Percentiles rank a stretch among this genome's conserved stretches.
These are phyloP conservation scores for Chrysolophus pictus DNA, from an alignment of 2,797 vertebrate genomes.

Conservation along the genomic window DNA sequence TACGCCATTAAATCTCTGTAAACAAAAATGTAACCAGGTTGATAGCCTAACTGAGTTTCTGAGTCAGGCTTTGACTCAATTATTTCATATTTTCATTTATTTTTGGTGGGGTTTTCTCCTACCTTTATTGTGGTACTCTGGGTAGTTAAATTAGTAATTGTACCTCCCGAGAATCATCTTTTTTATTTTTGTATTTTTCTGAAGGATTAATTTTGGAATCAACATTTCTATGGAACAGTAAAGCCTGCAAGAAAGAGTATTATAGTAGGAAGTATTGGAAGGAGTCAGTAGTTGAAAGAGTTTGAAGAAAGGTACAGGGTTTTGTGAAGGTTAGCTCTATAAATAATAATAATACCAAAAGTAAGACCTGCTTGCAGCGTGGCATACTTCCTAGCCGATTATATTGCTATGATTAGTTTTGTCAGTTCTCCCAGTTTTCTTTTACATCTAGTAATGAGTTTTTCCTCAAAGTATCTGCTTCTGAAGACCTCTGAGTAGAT, in stretches of 20 bases:
- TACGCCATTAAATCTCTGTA: neutral
- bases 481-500: neutral
- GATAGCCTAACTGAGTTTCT: neutral
- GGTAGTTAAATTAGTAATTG: neutral
- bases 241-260: neutral
- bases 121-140: neutral
- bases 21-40: neutral
- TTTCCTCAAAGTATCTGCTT: neutral
- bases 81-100: neutral
- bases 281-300: neutral
- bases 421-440: neutral
- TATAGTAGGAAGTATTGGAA: neutral
- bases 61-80: neutral
- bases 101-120: neutral
- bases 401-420: rapidly evolving
- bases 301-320: rapidly evolving
- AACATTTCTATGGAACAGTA: neutral
- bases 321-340: neutral
- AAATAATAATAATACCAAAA: neutral
- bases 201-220: neutral
- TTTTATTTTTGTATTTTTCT: neutral
- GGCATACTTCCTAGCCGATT: neutral
- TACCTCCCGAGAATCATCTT: neutral
- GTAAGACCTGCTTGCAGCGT: neutral
- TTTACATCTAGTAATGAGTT: rapidly evolving